Evolutionary conservation across 2,797 vertebrate genomes (phyloP).

Genomic region (Kryptopterus vitreolus): DNA sequence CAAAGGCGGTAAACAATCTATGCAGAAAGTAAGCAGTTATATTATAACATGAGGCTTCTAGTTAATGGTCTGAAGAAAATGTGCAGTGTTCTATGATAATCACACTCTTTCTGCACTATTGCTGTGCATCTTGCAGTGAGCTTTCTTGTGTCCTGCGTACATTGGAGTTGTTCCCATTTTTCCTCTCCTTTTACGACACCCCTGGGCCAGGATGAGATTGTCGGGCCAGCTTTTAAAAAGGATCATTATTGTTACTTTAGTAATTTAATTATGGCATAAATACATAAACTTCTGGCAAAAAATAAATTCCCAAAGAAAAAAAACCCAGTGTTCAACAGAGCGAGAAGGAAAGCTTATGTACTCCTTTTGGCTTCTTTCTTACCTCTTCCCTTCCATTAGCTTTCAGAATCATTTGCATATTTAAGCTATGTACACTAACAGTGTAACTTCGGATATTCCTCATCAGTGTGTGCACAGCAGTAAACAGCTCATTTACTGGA

Average conservation of each 20-base stretch:
- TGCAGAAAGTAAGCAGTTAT: constrained; percentile 6
- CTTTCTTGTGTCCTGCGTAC: not conserved
- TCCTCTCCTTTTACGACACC: not conserved
- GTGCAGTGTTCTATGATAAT: constrained; percentile 8
- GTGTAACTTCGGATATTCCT: not conserved
- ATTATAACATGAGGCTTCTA: not conserved
- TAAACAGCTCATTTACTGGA: not conserved
- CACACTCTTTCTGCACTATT: constrained; percentile 5
- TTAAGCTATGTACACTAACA: not conserved
- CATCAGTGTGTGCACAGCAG: not conserved
- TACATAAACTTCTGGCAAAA: constrained; percentile 13
- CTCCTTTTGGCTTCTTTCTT: not conserved
- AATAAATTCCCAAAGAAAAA: constrained; percentile 12
- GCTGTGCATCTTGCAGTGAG: not conserved
- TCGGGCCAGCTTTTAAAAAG: constrained; percentile 3
- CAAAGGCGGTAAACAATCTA: not conserved
- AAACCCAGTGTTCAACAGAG: not conserved
- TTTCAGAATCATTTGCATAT: not conserved
- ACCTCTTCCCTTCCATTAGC: constrained; percentile 2
- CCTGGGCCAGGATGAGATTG: constrained; percentile 4
- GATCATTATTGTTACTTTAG: constrained; percentile 6
- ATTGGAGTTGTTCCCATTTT: constrained; percentile 5
- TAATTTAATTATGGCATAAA: constrained; percentile 1
- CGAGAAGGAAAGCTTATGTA: not conserved
- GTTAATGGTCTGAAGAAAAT: constrained; percentile 17